phyloP scores from a whole-genome alignment of 2,888 invertebrate species.

The Hyalella azteca region DNA sequence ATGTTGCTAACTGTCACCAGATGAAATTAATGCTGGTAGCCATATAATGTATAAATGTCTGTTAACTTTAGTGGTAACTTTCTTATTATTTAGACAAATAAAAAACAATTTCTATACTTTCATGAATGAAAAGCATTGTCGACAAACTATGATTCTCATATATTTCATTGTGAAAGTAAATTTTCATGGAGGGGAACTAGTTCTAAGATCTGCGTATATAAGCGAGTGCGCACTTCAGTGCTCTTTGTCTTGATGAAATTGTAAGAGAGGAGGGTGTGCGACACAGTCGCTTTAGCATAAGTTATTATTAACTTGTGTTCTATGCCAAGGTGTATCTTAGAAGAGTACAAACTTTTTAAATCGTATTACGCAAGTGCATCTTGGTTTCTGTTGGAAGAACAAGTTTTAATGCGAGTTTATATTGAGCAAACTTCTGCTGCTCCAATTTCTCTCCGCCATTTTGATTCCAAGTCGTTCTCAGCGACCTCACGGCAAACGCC shows the following conservation, averaged over 20 bases:
- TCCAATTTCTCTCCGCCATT: constrained; percentile 27
- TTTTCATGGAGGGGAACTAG: background rate
- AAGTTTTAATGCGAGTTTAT: background rate
- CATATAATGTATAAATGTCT: too few relatives aligned
- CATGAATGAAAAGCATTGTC: too few relatives aligned
- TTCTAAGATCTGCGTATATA: background rate
- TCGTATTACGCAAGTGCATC: background rate
- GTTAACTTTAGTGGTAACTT: too few relatives aligned
- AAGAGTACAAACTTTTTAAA: constrained; percentile 1
- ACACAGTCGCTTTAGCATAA: background rate
- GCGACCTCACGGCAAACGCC: background rate
- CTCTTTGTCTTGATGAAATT: background rate
- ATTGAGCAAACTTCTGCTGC: background rate
- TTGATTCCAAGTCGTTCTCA: background rate
- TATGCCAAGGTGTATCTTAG: background rate
- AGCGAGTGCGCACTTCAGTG: background rate
- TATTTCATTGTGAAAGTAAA: background rate
- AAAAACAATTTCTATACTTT: too few relatives aligned
- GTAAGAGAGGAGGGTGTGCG: constrained; percentile 3
- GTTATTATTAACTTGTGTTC: background rate
- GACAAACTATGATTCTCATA: background rate
- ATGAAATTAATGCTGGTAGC: too few relatives aligned
- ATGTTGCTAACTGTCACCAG: background rate
- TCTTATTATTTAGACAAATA: too few relatives aligned
- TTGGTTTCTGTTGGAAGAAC: background rate